Base-by-base conservation (phyloP, 2,888 invertebrate genomes). In the Polylopha cassiicola region DNA sequence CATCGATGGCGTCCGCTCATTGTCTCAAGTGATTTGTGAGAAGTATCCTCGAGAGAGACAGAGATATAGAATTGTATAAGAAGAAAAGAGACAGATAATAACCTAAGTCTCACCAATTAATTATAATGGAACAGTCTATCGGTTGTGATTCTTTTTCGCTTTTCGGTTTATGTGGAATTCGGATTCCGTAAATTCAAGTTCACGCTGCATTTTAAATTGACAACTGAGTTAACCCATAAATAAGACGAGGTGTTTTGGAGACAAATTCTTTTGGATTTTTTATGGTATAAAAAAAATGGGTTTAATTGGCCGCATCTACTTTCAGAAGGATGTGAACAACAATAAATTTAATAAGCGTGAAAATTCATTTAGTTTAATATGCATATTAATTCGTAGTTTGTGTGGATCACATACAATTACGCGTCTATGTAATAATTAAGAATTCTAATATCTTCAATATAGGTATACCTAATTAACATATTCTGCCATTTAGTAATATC, bases 21-120 rank as follows among this genome's bases (percentile, higher is more conserved):
- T 78, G 77, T 78, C 66, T 64, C 58, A 43, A 47, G 70, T 76
- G 77, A 77, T 78, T 77, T 76, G 77, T 73, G 70, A 61, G 53
- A 53, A 58, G 56, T 58, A 58, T 51, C 47, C 55, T 48, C 45
- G 48, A 46, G 47, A 55, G 47, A 43, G 49, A 46, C 62, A 75
- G 42, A 34, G 21, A 47, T 20, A 55, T 58, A 70, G 23, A 26
- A 2, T 24, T 38, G 15, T 3, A n/a, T 3, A 9, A 14, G 14
- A 26, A 3, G 44, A 61, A 73, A 20, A 48, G 54, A 42, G 74
- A 69, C 23, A 42, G 36, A 10, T 24, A 46, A 39, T 37, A 42
- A 55, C 51, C 53, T 54, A 50, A 52, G 47, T 54, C 38, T 33
- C 42, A 53, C 58, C 67, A 64, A 67, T 76, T 77, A 78, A 77